Evolutionary conservation across 1,140 invertebrate species (phyloP), one percentile per base, ranked within the genome.

Genomic region (Danaus plexippus): DNA sequence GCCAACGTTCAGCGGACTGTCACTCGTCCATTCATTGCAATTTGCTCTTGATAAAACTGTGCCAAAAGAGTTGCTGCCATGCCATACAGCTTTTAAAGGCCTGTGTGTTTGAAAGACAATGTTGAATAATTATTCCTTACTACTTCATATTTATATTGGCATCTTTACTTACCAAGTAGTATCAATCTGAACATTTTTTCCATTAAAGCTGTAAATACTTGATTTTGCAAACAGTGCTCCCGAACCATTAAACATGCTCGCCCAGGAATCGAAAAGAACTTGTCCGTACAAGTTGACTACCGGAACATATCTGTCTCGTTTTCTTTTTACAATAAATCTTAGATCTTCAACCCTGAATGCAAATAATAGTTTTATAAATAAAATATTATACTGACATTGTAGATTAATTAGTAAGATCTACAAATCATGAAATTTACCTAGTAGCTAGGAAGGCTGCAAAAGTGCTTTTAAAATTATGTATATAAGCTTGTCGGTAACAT

Each of bases 161-260:
- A 59, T 47, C 22, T 52, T 51, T 51, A 71, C 73, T 63, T 64
- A 81, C 80, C 77, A 80, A 6, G 58, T 67, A 12, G 52, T 88
- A 83, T 98, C 96, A 9, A 91, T 92, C 48, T 97, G 87, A 11
- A 99, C 92, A 76, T 98, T 96, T 76, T 94, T 94, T 13, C 96
- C 94, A 82, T 92, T 95, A 76, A 99, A 99, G 64, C 96, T 97
- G 82, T 96, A 98, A 61, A 99, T 94, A 59, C 94, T 93, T 69
- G 92, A 91, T 77, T 94, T 91, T 1, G 91, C 89, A 71, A 97
- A 93, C 54, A 91, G 90, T 0, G 92, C 94, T 9, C 94, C 95
- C 47, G 92, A 91, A 6, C 95, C 95, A 56, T 83, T 66, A 75
- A 97, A 97, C 73, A 98, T 92, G 55, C 94, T 93, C 53, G 91